phyloP scores from a whole-genome alignment of 2,113 vertebrate genomes.

The Thinocorus orbignyianus region DNA sequence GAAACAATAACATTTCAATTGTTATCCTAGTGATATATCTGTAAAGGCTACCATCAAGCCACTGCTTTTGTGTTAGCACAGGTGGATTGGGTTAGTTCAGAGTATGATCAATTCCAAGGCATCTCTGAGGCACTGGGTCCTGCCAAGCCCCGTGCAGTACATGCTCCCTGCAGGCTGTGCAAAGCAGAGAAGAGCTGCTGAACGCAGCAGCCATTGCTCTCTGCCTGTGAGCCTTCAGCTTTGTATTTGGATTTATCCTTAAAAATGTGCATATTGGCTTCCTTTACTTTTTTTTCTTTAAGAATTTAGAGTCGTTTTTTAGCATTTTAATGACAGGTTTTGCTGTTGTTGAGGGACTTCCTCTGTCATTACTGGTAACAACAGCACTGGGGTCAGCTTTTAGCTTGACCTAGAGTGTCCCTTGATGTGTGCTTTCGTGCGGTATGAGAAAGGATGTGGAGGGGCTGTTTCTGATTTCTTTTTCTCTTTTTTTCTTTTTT shows the following conservation, averaged over 20 bases:
- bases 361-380: not conserved
- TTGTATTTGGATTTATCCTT: not conserved
- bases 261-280: not conserved
- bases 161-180: not conserved
- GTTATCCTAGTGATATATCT: not conserved
- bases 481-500: not conserved
- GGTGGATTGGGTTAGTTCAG: not conserved
- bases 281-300: not conserved
- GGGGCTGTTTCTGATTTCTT: not conserved
- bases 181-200: not conserved
- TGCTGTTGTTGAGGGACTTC: not conserved
- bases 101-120: not conserved
- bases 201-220: not conserved
- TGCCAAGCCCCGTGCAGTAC: not conserved
- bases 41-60: not conserved
- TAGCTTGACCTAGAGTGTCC: not conserved
- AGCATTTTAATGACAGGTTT: not conserved
- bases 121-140: not conserved
- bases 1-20: not conserved
- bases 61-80: not conserved
- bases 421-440: not conserved
- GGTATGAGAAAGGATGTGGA: not conserved
- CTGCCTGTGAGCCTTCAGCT: not conserved
- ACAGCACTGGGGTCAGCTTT: not conserved
- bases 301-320: not conserved